Percentiles rank a stretch among this genome's conserved stretches.
These are phyloP conservation scores for Drosophila elegans DNA, from an alignment of 1,140 invertebrate genomes.

Conservation along the genomic window DNA sequence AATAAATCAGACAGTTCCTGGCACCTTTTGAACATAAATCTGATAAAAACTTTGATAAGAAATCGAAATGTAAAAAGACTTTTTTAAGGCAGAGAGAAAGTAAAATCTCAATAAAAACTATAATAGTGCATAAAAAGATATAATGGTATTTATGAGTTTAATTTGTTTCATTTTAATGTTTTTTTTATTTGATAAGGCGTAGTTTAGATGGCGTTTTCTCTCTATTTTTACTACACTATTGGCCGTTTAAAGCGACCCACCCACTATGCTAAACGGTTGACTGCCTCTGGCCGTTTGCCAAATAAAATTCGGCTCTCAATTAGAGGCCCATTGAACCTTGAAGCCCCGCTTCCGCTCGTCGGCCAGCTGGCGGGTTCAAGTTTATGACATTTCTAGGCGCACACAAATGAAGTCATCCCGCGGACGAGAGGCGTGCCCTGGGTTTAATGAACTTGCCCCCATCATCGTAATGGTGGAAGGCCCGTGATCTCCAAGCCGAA, in stretches of 20 bases:
- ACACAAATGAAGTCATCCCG: slow-evolving; percentile 69
- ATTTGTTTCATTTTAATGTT: neutral
- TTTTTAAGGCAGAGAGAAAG: neutral
- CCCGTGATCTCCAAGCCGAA: neutral
- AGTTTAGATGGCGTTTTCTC: neutral
- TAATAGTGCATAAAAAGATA: too few species aligned
- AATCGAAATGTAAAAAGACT: neutral
- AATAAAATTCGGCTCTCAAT: slow-evolving; percentile 51
- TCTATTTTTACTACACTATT: neutral
- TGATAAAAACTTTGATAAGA: too few species aligned
- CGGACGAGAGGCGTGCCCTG: slow-evolving; percentile 58
- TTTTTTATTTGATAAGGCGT: neutral
- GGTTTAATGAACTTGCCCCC: slow-evolving; percentile 71
- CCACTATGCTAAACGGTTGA: slow-evolving; percentile 41
- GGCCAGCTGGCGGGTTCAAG: slow-evolving; percentile 58
- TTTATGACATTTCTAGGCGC: slow-evolving; percentile 72
- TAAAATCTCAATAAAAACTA: neutral
- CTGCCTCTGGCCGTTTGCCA: slow-evolving; percentile 32
- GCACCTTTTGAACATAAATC: too few species aligned
- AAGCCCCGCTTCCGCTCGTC: slow-evolving; percentile 52
- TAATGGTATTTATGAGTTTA: too few species aligned
- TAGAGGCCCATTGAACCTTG: slow-evolving; percentile 66
- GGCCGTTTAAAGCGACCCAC: slow-evolving; percentile 24
- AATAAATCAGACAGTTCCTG: too few species aligned
- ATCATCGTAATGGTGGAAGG: slow-evolving; percentile 1